phyloP scores from a whole-genome alignment of 2,797 vertebrate genomes.

The Cyclura pinguis region DNA sequence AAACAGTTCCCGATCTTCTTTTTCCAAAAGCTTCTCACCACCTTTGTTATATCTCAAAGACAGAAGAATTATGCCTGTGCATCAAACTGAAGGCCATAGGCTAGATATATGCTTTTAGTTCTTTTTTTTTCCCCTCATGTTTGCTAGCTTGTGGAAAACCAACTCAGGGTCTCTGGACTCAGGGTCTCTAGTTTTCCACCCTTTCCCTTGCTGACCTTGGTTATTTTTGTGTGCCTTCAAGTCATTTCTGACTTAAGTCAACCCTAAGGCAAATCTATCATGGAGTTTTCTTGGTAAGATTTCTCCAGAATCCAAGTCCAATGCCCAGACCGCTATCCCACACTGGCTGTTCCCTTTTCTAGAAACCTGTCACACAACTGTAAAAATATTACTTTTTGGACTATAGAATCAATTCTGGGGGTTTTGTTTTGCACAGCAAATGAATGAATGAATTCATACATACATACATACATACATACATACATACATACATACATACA shows the following conservation, averaged over 20 bases:
- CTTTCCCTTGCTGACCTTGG: background rate
- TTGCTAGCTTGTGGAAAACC: background rate
- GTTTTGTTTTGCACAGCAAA: background rate
- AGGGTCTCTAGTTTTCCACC: background rate
- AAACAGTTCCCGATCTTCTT: background rate
- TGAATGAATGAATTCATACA: background rate
- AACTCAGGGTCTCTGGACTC: background rate
- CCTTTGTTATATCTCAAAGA: background rate
- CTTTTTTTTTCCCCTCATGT: background rate
- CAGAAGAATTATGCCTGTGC: background rate
- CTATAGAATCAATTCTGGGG: too few relatives aligned
- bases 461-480: too few relatives aligned
- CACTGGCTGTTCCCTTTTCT: background rate
- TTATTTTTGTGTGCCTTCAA: too few relatives aligned
- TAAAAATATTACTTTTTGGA: too few relatives aligned
- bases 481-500: too few relatives aligned
- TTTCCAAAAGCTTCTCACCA: slow-evolving; percentile 27
- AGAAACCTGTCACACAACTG: background rate
- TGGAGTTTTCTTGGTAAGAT: too few relatives aligned
- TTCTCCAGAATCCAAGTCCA: too few relatives aligned
- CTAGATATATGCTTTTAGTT: background rate
- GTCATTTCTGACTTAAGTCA: too few relatives aligned
- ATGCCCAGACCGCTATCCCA: too few relatives aligned
- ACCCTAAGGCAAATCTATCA: too few relatives aligned
- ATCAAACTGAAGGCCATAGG: background rate